Evolutionary conservation across 2,888 invertebrate species (phyloP).

Genomic region (Mesoligia furuncula): DNA sequence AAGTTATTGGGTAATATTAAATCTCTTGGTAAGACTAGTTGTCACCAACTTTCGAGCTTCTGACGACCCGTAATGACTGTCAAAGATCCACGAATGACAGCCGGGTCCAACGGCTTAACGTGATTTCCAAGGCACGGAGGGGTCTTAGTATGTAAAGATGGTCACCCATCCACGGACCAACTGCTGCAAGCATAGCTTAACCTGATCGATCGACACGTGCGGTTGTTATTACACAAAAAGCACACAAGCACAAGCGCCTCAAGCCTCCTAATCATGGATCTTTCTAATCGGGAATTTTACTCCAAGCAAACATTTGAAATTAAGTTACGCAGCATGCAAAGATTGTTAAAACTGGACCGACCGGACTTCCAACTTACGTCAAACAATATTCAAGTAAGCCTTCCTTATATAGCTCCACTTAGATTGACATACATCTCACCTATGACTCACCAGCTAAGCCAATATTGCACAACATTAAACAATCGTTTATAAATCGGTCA

Average conservation of each 20-base stretch:
- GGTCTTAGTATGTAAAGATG: background rate
- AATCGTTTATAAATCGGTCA: conserved; percentile 11
- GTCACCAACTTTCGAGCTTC: background rate
- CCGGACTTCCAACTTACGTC: conserved; percentile 11
- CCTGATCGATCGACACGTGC: background rate
- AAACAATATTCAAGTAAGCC: conserved; percentile 3
- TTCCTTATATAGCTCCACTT: conserved; percentile 4
- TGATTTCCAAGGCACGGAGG: background rate
- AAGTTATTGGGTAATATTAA: background rate
- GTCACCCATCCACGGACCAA: background rate
- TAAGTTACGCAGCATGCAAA: background rate
- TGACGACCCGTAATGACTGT: background rate
- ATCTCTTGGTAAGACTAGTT: background rate
- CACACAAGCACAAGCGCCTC: too few relatives aligned
- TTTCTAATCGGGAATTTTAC: background rate
- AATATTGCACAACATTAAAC: conserved; percentile 48
- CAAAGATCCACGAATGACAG: background rate
- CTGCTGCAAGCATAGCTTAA: background rate
- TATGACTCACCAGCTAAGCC: conserved; percentile 33
- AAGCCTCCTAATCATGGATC: background rate
- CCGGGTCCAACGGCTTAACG: background rate
- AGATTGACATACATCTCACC: conserved; percentile 11
- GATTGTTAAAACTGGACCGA: conserved; percentile 13
- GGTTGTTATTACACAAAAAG: background rate
- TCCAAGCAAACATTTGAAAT: background rate